phyloP scores from a whole-genome alignment of 2,797 vertebrate genomes.

The Etheostoma perlongum region DNA sequence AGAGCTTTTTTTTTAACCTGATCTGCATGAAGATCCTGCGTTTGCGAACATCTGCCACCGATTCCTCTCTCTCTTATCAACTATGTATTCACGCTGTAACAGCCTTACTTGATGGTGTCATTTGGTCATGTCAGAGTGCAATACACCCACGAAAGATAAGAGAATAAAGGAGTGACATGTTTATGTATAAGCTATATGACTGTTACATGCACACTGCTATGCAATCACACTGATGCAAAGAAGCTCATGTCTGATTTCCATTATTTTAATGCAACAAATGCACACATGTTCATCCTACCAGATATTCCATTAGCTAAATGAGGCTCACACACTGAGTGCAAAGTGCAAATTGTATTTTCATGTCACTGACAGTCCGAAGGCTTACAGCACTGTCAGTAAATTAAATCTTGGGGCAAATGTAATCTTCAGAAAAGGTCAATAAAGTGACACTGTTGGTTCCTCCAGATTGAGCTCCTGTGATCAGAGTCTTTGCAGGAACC shows the following conservation, averaged over 20 bases:
- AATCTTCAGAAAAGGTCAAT: constrained; percentile 57
- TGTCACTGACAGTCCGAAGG: constrained; percentile 30
- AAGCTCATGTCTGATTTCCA: not conserved
- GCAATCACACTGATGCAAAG: constrained; percentile 5
- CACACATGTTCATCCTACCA: constrained; percentile 1
- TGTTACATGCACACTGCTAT: not conserved
- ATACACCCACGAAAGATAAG: not conserved
- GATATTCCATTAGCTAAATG: constrained; percentile 56
- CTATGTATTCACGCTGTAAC: constrained; percentile 20
- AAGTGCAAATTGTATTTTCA: constrained; percentile 38
- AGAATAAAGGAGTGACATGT: constrained; percentile 15
- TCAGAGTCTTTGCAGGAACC: constrained; percentile 42
- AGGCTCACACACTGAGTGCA: constrained; percentile 28
- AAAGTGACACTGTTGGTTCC: constrained; percentile 21
- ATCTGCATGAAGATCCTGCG: too few species aligned
- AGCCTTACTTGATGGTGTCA: constrained; percentile 34
- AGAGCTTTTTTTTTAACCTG: not conserved
- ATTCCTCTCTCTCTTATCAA: constrained; percentile 11
- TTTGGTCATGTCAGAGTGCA: constrained; percentile 12
- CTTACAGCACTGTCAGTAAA: constrained; percentile 41
- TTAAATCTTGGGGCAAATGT: constrained; percentile 46
- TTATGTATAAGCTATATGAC: not conserved
- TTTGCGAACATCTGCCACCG: not conserved
- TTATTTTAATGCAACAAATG: constrained; percentile 39
- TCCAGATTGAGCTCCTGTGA: constrained; percentile 31